phyloP scores from a whole-genome alignment of 1,140 invertebrate genomes.

The Euwallacea fornicatus region DNA sequence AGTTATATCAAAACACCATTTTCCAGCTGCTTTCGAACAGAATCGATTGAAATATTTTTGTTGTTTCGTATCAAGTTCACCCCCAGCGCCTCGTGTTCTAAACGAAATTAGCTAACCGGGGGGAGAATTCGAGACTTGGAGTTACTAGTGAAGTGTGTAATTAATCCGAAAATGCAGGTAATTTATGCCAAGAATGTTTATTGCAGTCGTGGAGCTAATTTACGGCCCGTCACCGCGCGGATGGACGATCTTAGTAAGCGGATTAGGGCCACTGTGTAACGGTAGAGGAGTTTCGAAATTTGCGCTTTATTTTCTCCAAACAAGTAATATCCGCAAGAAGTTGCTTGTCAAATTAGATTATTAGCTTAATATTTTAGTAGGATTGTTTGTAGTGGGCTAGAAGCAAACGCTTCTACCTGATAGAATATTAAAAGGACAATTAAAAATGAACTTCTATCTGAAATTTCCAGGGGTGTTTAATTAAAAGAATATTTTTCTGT shows the following conservation, averaged over 20 bases:
- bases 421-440: too few species aligned
- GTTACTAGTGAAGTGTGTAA: conserved; percentile 53
- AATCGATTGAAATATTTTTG: too few species aligned
- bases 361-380: neutral
- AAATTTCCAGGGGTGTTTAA: neutral
- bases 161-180: conserved; percentile 56
- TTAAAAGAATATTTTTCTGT: conserved; percentile 20
- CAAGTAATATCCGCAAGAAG: conserved; percentile 32
- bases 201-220: conserved; percentile 54
- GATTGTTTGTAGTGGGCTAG: too few species aligned
- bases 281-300: conserved; percentile 31
- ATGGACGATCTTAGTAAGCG: conserved; percentile 39
- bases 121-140: conserved; percentile 19
- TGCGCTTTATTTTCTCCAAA: conserved; percentile 23
- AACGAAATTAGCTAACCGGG: conserved; percentile 17
- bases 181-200: conserved; percentile 56
- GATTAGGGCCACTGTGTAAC: conserved; percentile 30
- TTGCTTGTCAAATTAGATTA: neutral
- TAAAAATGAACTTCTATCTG: too few species aligned
- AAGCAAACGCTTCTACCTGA: too few species aligned
- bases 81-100: neutral
- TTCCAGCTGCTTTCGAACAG: too few species aligned
- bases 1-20: too few species aligned
- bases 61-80: neutral
- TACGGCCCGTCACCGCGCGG: conserved; percentile 52